phyloP scores from a whole-genome alignment of 2,888 invertebrate genomes.

The Archips crataeganus region DNA sequence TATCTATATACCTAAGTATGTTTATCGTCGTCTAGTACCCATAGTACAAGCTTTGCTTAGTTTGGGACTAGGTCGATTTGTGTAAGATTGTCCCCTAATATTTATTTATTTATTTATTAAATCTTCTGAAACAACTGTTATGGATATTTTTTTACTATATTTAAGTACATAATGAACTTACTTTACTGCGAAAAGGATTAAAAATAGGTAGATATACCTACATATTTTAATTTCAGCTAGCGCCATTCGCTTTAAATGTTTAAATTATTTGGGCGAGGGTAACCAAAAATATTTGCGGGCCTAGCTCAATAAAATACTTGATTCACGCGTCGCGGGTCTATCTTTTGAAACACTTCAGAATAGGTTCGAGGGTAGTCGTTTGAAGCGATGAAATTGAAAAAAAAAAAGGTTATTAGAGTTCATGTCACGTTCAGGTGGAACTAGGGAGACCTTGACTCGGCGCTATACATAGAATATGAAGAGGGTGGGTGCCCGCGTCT shows the following conservation, averaged over 20 bases:
- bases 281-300: background rate
- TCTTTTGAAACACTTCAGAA: conserved; percentile 14
- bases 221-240: background rate
- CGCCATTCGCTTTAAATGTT: background rate
- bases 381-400: conserved; percentile 32
- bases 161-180: too few species aligned
- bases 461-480: conserved; percentile 34
- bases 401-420: conserved; percentile 31
- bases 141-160: too few species aligned
- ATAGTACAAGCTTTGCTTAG: too few species aligned
- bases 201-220: too few species aligned
- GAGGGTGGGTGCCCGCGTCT: conserved; percentile 14
- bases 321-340: conserved; percentile 20
- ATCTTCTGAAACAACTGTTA: too few species aligned
- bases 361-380: conserved; percentile 33
- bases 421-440: conserved; percentile 37
- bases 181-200: too few species aligned
- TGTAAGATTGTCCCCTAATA: too few species aligned
- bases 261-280: background rate
- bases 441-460: conserved; percentile 36
- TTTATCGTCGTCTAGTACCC: too few species aligned
- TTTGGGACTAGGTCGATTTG: too few species aligned
- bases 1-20: too few species aligned
- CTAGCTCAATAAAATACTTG: conserved; percentile 23
- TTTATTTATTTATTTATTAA: too few species aligned